These are phyloP conservation scores for Irena cyanogastra DNA, from an alignment of 2,113 vertebrate species.

Conservation along the genomic window DNA sequence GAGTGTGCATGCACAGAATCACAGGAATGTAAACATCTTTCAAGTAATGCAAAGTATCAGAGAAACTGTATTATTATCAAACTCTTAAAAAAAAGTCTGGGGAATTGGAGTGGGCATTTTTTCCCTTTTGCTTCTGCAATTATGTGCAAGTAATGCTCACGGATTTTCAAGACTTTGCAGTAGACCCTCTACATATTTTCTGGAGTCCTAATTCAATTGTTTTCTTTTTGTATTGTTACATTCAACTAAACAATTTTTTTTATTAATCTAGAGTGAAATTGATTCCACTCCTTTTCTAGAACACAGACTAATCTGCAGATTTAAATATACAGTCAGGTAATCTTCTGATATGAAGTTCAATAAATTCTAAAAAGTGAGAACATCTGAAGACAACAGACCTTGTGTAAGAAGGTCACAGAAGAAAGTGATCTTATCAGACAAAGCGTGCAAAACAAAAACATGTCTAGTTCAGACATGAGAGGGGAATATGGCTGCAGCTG, in stretches of 20 bases:
- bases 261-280: background rate
- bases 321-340: background rate
- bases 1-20: background rate
- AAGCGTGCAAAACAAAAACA: background rate
- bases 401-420: background rate
- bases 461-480: background rate
- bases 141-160: background rate
- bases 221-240: background rate
- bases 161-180: background rate
- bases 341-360: background rate
- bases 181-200: background rate
- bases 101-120: background rate
- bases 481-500: background rate
- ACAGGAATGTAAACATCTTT: slow-evolving; percentile 1
- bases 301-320: background rate
- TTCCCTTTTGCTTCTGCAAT: background rate
- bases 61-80: background rate
- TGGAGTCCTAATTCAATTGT: background rate
- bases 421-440: background rate
- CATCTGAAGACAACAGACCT: background rate
- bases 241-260: background rate
- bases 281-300: background rate
- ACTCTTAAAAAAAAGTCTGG: background rate
- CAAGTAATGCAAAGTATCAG: background rate
- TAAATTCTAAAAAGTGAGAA: background rate